phyloP scores from a whole-genome alignment of 2,113 vertebrate species.

The Corynorhinus townsendii region DNA sequence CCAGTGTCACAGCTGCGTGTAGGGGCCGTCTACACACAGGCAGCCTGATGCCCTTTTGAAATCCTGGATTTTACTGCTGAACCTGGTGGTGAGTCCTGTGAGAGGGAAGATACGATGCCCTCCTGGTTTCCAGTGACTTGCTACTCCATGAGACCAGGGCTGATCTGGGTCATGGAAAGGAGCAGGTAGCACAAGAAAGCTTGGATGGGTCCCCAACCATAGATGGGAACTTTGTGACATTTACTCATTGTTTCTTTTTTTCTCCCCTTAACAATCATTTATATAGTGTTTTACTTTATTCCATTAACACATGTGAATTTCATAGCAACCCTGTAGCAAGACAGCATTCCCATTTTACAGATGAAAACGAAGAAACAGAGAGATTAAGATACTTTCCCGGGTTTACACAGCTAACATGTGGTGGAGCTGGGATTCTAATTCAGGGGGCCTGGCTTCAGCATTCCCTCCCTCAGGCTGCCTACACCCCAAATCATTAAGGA shows the following conservation, averaged over 20 bases:
- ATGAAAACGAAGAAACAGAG: not conserved
- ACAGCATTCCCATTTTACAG: not conserved
- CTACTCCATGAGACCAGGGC: not conserved
- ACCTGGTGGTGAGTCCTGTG: not conserved
- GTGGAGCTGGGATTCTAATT: not conserved
- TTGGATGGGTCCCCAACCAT: not conserved
- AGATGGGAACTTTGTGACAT: not conserved
- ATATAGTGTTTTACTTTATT: not conserved
- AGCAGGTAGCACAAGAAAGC: not conserved
- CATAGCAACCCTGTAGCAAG: not conserved
- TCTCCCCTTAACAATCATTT: not conserved
- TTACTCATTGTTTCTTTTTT: not conserved
- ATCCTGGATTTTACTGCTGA: not conserved
- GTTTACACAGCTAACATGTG: not conserved
- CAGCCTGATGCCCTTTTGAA: conserved; percentile 5
- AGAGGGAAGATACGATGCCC: not conserved
- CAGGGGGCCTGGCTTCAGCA: not conserved
- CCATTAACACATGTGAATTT: not conserved
- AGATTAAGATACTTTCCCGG: not conserved
- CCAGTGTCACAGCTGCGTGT: not conserved
- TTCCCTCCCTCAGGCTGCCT: not conserved
- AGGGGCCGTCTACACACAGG: not conserved
- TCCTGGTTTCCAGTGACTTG: not conserved
- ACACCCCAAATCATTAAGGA: not conserved
- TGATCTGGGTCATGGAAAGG: not conserved